Conservation (phyloP, 2,797 vertebrate genomes). For the Ceyx erithaca region DNA sequence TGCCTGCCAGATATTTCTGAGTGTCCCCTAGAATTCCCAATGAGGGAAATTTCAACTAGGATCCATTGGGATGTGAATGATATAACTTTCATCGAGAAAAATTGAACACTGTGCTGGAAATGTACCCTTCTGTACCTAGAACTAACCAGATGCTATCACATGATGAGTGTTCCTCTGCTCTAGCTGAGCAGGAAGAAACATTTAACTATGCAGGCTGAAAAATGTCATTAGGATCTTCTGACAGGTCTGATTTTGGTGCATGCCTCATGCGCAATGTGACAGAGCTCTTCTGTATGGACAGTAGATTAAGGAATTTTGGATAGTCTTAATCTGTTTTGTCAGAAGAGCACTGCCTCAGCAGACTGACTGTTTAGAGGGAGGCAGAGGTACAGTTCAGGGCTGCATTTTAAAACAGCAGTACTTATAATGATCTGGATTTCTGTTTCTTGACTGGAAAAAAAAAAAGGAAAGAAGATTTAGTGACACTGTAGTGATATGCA, state of each 20-base stretch:
- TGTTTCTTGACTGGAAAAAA: slow-evolving; percentile 50
- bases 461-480: slow-evolving; percentile 65
- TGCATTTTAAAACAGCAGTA: slow-evolving; percentile 42
- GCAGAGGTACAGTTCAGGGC: slow-evolving; percentile 24
- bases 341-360: slow-evolving; percentile 19
- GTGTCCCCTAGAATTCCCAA: not conserved
- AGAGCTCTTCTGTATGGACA: not conserved
- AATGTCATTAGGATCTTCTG: not conserved
- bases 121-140: not conserved
- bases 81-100: not conserved
- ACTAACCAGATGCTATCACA: not conserved
- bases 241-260: not conserved
- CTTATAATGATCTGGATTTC: slow-evolving; percentile 46
- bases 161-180: fast-evolving
- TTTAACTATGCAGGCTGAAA: not conserved
- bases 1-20: not conserved
- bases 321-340: slow-evolving; percentile 52
- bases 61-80: not conserved
- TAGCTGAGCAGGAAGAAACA: not conserved
- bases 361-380: slow-evolving; percentile 8
- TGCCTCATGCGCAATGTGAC: not conserved
- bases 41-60: not conserved
- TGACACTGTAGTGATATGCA: slow-evolving; percentile 46
- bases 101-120: not conserved
- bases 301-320: slow-evolving; percentile 47